Evolutionary conservation across 2,113 vertebrate genomes (phyloP).

Genomic region (Entomyzon cyanotis): DNA sequence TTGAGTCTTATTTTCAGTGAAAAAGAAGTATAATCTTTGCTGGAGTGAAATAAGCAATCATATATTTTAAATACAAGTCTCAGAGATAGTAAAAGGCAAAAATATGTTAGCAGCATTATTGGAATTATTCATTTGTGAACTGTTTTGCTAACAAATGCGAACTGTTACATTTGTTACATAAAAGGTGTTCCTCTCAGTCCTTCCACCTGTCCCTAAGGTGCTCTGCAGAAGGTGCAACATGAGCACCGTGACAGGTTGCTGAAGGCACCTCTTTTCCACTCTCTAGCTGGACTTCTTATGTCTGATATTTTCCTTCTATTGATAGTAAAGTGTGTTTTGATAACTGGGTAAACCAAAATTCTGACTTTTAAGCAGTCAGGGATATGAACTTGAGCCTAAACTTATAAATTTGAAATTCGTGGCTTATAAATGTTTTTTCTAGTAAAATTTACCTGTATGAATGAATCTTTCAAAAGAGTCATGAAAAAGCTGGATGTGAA

Average conservation of each 20-base stretch:
- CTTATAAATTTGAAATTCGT: neutral
- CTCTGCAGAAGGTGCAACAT: neutral
- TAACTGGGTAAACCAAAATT: neutral
- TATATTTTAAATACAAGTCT: neutral
- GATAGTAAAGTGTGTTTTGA: neutral
- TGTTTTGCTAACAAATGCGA: neutral
- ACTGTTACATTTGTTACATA: too few relatives aligned
- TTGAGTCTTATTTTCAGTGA: neutral
- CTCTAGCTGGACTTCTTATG: neutral
- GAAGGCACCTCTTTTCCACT: neutral
- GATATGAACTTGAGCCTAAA: neutral
- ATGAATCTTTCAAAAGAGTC: neutral
- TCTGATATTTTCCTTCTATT: neutral
- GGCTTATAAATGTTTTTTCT: neutral
- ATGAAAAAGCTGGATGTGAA: neutral
- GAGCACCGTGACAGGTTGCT: neutral
- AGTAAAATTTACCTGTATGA: neutral
- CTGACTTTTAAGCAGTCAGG: neutral
- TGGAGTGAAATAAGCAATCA: neutral
- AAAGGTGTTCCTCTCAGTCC: neutral
- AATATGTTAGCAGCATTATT: neutral
- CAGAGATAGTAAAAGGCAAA: neutral
- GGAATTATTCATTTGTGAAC: neutral
- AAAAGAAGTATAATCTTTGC: neutral
- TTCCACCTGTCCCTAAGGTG: neutral